Evolutionary conservation across 2,113 vertebrate species (phyloP), one percentile per base, ranked within the genome.

Genomic region (Rousettus leschenaultii): DNA sequence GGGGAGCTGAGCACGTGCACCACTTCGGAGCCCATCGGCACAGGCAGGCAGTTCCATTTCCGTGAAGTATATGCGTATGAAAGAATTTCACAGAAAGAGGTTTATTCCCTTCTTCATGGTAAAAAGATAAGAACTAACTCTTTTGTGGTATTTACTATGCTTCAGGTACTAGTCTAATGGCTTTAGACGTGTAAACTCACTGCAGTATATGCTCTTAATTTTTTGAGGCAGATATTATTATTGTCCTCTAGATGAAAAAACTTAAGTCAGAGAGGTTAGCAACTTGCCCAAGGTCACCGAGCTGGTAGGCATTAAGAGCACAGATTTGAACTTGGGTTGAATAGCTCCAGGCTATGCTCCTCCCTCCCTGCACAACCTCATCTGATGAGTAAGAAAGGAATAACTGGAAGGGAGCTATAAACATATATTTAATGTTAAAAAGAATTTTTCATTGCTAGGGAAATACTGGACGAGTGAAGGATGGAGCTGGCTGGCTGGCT

Each of bases 21-120:
- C 57, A 21, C 71, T 8, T 2, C 4, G 0, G 26, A 51, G 51
- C 30, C 61, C 19, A 14, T 33, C 43, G 33, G 38, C 28, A 51
- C 0, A 13, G 43, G 43, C 6, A 4, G 13, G 35, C 28, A 21
- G 71, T 24, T 73, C 48, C 28, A 12, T 18, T 78, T 55, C 73
- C n/a, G 48, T 0, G 2, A 79, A 40, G 51, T 51, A 59, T 24
- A 40, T 7, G 59, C 0, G 2, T 2, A 61, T 0, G n/a, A 53
- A 43, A 35, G 70, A 33, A 82, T 19, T 84, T 73, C 57, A 45
- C 7, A 51, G 55, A 63, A 75, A 19, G 35, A 7, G 28, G 28
- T 6, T 35, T 53, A 18, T 21, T 48, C 30, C 55, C 53, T 93
- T 78, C 53, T 93, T 78, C 18, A 4, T 16, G 75, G 59, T 30